Evolutionary conservation across 2,113 vertebrate genomes (phyloP).

Genomic region (Ptilorrhoa leucosticta): DNA sequence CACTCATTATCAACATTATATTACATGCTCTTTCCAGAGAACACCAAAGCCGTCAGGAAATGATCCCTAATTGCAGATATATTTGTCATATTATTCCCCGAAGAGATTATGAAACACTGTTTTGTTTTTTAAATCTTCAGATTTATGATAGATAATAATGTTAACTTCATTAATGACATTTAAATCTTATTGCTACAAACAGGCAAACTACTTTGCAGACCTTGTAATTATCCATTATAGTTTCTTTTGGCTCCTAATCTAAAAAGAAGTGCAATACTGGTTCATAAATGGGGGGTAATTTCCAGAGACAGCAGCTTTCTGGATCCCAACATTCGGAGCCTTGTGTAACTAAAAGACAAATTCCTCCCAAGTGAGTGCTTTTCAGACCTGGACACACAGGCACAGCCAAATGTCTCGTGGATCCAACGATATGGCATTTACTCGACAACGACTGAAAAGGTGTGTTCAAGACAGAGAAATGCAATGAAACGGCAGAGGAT

Average conservation of each 20-base stretch:
- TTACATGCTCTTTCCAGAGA: not conserved
- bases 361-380: not conserved
- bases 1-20: not conserved
- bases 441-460: not conserved
- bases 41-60: not conserved
- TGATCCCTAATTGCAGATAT: not conserved
- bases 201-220: not conserved
- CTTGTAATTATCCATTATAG: not conserved
- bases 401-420: not conserved
- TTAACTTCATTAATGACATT: not conserved
- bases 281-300: not conserved
- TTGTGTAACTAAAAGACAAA: not conserved
- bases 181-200: not conserved
- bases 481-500: not conserved
- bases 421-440: not conserved
- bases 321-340: not conserved
- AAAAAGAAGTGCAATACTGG: not conserved
- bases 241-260: not conserved
- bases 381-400: not conserved
- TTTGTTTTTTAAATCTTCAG: not conserved
- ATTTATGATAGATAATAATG: not conserved
- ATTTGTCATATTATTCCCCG: not conserved
- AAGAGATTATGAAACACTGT: not conserved
- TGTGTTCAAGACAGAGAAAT: not conserved
- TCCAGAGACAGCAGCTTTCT: not conserved